phyloP scores from a whole-genome alignment of 35 echinoderm and acorn worm genomes.

The Nesometra sesokonis region DNA sequence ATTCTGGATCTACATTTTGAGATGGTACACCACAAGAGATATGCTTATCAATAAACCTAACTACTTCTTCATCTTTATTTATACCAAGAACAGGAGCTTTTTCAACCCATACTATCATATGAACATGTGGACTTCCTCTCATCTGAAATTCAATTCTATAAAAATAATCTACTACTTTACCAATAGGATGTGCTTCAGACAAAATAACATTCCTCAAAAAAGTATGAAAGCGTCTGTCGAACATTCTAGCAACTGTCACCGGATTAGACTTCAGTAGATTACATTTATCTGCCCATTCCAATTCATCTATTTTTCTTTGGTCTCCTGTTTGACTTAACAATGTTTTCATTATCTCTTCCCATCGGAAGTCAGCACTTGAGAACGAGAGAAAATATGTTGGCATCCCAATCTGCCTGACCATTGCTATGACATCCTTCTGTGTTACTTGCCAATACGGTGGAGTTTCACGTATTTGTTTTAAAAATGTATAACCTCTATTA shows the following conservation, averaged over 20 bases:
- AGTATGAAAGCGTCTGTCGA: constrained; percentile 40
- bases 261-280: constrained; percentile 29
- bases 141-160: constrained; percentile 57
- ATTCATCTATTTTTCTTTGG: constrained; percentile 5
- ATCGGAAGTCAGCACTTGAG: constrained; percentile 52
- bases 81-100: constrained; percentile 23
- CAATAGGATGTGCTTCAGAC: constrained; percentile 23
- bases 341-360: constrained; percentile 38
- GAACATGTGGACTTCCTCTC: constrained; percentile 37
- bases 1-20: constrained; percentile 30
- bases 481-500: constrained; percentile 52
- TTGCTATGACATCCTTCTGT: constrained; percentile 37
- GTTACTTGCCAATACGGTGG: constrained; percentile 60
- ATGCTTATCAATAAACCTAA: constrained; percentile 46
- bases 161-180: constrained; percentile 46
- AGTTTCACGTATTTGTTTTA: constrained; percentile 56
- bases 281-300: constrained; percentile 56
- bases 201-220: constrained; percentile 49
- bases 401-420: constrained; percentile 59
- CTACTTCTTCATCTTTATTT: constrained; percentile 18
- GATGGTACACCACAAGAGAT: constrained; percentile 29
- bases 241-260: constrained; percentile 64
- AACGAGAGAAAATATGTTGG: constrained; percentile 58
- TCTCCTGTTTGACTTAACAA: constrained; percentile 29
- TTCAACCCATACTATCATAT: constrained; percentile 41